Conservation (phyloP, 2,113 vertebrate genomes). For the Gobio gobio region DNA sequence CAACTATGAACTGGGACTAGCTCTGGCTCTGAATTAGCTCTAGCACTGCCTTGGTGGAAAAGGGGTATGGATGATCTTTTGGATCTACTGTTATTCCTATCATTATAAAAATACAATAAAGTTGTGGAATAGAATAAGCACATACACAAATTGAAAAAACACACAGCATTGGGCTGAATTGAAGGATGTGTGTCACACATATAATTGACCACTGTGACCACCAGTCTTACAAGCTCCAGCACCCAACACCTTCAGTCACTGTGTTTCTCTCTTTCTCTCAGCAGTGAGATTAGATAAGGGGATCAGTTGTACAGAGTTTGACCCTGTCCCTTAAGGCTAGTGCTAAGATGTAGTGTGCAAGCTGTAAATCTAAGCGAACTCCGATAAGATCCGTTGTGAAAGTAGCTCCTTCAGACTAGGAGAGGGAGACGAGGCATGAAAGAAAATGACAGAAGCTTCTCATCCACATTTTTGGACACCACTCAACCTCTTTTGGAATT, state of each 20-base stretch:
- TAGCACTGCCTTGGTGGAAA: too few relatives aligned
- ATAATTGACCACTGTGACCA: not conserved
- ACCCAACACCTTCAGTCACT: constrained; percentile 10
- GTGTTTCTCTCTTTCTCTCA: not conserved
- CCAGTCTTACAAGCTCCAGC: constrained; percentile 14
- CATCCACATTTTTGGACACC: constrained; percentile 12
- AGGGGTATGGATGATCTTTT: too few relatives aligned
- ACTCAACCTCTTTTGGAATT: not conserved
- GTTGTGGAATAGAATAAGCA: not conserved
- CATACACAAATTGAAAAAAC: not conserved
- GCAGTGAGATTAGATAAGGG: constrained; percentile 53
- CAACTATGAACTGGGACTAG: too few relatives aligned
- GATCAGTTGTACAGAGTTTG: constrained; percentile 50
- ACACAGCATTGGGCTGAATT: not conserved
- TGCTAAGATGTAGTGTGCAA: constrained; percentile 41
- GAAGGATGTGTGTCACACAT: not conserved
- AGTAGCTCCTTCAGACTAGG: constrained; percentile 21
- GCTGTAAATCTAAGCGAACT: constrained; percentile 36
- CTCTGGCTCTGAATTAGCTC: too few relatives aligned
- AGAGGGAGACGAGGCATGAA: not conserved
- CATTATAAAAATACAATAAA: not conserved
- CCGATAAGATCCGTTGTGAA: constrained; percentile 54
- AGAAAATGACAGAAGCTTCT: constrained; percentile 1
- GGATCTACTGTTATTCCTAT: not conserved
- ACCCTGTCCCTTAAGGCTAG: constrained; percentile 46